These are phyloP conservation scores for Aphelocoma coerulescens DNA, from an alignment of 2,113 vertebrate genomes.

Conservation along the genomic window DNA sequence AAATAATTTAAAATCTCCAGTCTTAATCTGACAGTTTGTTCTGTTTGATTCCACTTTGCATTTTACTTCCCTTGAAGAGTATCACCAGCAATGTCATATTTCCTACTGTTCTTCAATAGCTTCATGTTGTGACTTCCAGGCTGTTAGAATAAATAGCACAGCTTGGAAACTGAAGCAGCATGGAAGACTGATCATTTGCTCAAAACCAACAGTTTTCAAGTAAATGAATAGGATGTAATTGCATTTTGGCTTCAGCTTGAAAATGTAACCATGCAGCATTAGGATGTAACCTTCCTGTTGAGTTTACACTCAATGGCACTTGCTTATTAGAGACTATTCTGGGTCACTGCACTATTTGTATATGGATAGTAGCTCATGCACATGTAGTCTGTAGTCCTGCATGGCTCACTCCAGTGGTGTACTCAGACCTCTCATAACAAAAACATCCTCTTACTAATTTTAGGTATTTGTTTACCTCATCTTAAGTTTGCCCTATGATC, in stretches of 20 bases:
- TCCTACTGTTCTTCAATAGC: neutral
- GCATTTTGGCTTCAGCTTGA: neutral
- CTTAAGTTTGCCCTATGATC: neutral
- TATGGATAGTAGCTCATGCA: neutral
- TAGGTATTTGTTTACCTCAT: neutral
- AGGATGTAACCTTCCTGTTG: neutral
- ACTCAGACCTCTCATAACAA: neutral
- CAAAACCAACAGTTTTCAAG: constrained; percentile 30
- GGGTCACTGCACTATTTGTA: neutral
- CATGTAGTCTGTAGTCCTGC: neutral
- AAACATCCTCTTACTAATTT: neutral
- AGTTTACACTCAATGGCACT: neutral
- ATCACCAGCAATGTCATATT: neutral
- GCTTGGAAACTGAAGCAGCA: neutral
- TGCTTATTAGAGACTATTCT: neutral
- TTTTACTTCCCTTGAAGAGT: neutral
- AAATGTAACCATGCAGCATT: neutral
- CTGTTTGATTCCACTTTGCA: neutral
- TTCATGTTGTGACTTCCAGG: constrained; percentile 11
- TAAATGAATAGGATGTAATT: neutral
- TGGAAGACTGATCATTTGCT: constrained; percentile 16
- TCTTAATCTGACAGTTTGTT: neutral
- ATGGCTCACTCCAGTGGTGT: neutral
- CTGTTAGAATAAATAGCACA: neutral
- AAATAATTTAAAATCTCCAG: neutral